Evolutionary conservation across 2,113 vertebrate species (phyloP).

Genomic region (Phyllopteryx taeniolatus): DNA sequence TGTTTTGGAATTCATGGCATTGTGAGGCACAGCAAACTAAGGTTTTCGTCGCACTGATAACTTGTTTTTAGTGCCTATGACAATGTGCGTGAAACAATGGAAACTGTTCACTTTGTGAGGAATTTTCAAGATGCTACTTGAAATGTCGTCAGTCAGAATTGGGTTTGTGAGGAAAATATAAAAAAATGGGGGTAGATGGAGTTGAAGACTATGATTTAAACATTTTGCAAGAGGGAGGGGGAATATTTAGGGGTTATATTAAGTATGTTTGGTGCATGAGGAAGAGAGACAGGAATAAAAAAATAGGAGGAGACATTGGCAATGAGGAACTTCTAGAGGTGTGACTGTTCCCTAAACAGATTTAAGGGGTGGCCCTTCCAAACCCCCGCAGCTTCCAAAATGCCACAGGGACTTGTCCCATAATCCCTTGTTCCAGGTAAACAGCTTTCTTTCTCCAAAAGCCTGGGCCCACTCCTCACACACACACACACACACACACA

Average conservation of each 20-base stretch:
- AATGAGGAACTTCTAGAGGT: conserved; percentile 51
- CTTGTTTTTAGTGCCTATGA: not conserved
- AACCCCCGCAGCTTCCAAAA: conserved; percentile 62
- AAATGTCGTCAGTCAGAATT: conserved; percentile 1
- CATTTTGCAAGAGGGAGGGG: conserved; percentile 22
- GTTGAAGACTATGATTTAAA: conserved; percentile 37
- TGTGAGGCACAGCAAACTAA: too few relatives aligned
- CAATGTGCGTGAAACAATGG: not conserved
- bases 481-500: conserved; percentile 8
- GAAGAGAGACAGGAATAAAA: conserved; percentile 25
- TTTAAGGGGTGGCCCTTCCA: conserved; percentile 63
- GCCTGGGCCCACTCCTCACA: conserved; percentile 41
- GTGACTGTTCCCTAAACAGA: conserved; percentile 72
- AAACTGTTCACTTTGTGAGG: not conserved
- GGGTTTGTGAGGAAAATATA: conserved; percentile 23
- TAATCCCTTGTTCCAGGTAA: conserved; percentile 78
- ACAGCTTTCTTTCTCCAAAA: conserved; percentile 68
- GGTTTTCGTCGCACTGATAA: not conserved
- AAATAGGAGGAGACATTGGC: conserved; percentile 38
- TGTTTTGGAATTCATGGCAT: not conserved
- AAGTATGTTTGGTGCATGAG: conserved; percentile 28
- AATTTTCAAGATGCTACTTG: not conserved
- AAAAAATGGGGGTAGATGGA: conserved; percentile 44
- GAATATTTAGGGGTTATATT: conserved; percentile 41
- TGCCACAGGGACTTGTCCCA: conserved; percentile 68